Conservation (phyloP, 2,113 vertebrate species). For the Sphyrna mokarran region DNA sequence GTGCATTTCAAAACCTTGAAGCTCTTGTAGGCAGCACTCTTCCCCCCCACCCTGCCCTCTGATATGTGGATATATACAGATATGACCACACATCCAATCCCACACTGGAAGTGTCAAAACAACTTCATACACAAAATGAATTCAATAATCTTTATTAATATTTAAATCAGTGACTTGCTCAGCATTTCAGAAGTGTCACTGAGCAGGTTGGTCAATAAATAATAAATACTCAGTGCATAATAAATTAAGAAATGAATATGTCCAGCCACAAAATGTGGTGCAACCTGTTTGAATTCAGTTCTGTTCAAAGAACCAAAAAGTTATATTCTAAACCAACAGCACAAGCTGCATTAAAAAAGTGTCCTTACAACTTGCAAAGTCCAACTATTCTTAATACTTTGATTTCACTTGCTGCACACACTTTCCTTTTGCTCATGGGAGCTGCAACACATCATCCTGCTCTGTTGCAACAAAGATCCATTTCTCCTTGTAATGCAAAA, state of each 20-base stretch:
- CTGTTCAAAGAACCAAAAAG: slow-evolving; percentile 50
- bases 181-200: slow-evolving; percentile 27
- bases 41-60: too few relatives aligned
- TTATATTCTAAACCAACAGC: slow-evolving; percentile 69
- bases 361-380: slow-evolving; percentile 51
- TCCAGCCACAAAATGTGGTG: slow-evolving; percentile 66
- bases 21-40: neutral
- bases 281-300: slow-evolving; percentile 39
- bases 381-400: slow-evolving; percentile 50
- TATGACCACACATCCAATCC: neutral
- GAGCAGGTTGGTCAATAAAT: slow-evolving; percentile 55
- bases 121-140: slow-evolving; percentile 14
- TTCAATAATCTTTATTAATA: slow-evolving; percentile 35
- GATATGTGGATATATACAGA: neutral
- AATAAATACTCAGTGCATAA: slow-evolving; percentile 94
- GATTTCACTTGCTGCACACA: slow-evolving; percentile 23
- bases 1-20: neutral
- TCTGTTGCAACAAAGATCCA: slow-evolving; percentile 27
- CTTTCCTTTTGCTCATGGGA: slow-evolving; percentile 59
- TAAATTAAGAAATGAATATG: slow-evolving; percentile 85
- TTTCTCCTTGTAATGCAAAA: slow-evolving; percentile 30
- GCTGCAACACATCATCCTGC: slow-evolving; percentile 48
- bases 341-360: slow-evolving; percentile 53
- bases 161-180: neutral
- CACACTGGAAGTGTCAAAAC: neutral